A percentile compares a stretch with the other conserved stretches of the same genome.
Conservation (phyloP, 2,113 vertebrate genomes). For the Crotophaga sulcirostris region DNA sequence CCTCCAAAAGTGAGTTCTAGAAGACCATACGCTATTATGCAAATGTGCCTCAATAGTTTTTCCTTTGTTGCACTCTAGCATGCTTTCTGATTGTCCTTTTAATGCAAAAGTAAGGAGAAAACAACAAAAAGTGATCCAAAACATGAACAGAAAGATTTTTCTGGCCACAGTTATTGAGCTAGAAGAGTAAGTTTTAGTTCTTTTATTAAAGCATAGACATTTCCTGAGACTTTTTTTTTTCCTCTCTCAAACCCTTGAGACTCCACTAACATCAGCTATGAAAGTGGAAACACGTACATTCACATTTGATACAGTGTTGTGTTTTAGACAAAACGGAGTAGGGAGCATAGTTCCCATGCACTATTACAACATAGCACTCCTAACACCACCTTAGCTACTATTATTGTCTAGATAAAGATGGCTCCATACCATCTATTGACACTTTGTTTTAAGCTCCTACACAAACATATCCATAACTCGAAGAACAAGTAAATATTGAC, state of each 20-base stretch:
- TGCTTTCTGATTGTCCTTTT: background rate
- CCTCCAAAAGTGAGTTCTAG: background rate
- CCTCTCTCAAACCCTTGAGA: background rate
- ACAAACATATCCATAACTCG: background rate
- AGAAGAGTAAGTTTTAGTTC: background rate
- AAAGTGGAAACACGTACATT: background rate
- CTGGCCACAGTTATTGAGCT: background rate
- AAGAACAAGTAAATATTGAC: conserved; percentile 20
- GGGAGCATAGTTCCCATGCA: background rate
- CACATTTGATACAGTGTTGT: background rate
- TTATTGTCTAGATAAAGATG: background rate
- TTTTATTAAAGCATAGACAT: background rate
- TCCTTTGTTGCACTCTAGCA: background rate
- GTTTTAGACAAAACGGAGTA: background rate
- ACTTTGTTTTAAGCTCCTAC: background rate
- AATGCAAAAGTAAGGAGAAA: background rate
- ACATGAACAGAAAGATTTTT: background rate
- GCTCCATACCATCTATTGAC: background rate
- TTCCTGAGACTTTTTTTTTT: background rate
- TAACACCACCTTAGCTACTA: background rate
- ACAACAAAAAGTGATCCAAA: background rate
- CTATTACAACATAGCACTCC: background rate
- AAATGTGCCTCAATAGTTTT: background rate
- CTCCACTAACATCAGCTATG: background rate
- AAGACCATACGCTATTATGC: background rate